These are phyloP conservation scores for Alosa sapidissima DNA, from an alignment of 2,797 vertebrate species.

Conservation along the genomic window DNA sequence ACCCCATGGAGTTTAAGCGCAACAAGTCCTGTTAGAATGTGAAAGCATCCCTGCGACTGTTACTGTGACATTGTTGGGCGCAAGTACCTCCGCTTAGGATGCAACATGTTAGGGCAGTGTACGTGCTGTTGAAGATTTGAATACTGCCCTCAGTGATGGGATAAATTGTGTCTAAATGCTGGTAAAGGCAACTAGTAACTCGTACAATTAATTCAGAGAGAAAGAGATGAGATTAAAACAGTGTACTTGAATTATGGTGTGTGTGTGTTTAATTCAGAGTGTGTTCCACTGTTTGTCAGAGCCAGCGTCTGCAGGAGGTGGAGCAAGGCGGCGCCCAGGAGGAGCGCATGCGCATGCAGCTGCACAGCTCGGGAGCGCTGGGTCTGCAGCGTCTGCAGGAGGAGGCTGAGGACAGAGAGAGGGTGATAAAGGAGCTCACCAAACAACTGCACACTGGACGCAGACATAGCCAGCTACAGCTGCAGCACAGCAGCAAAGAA, in stretches of 20 bases:
- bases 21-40: not conserved
- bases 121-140: too few relatives aligned
- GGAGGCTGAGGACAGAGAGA: constrained; percentile 64
- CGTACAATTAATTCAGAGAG: too few relatives aligned
- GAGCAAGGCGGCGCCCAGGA: constrained; percentile 63
- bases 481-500: constrained; percentile 64
- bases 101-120: not conserved
- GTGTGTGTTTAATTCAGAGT: not conserved
- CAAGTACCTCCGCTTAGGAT: not conserved
- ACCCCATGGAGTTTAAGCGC: not conserved
- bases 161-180: not conserved
- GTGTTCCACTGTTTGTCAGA: constrained; percentile 55
- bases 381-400: constrained; percentile 69
- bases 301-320: constrained; percentile 64
- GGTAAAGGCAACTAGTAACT: too few relatives aligned
- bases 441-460: constrained; percentile 65
- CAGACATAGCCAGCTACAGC: constrained; percentile 60
- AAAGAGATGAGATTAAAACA: not conserved
- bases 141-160: not conserved
- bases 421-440: constrained; percentile 57
- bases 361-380: constrained; percentile 59
- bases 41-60: not conserved
- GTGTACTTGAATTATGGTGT: not conserved
- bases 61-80: not conserved
- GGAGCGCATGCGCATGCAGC: constrained; percentile 61